Conservation (phyloP, 2,113 vertebrate genomes). For the Psittacara wagleri region DNA sequence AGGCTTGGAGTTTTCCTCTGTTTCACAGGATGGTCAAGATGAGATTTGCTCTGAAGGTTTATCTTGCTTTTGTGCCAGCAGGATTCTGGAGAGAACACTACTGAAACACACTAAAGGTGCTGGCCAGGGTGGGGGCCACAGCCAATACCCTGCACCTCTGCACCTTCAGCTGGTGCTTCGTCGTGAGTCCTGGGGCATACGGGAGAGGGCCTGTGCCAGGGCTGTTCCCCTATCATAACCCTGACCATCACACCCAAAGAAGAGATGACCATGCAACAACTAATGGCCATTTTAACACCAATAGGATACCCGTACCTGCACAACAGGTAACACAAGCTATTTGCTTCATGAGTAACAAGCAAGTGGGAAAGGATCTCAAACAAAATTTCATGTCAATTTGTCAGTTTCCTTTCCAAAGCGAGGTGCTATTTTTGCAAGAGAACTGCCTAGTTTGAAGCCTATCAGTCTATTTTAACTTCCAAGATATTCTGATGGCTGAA, state of each 20-base stretch:
- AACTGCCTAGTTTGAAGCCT: neutral
- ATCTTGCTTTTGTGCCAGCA: neutral
- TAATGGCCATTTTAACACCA: neutral
- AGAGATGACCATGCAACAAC: neutral
- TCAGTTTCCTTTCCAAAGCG: neutral
- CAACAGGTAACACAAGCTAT: neutral
- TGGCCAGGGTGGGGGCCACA: neutral
- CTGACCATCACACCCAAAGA: neutral
- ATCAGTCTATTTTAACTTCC: neutral
- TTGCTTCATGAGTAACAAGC: neutral
- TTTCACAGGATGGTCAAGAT: neutral
- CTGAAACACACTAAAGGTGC: neutral
- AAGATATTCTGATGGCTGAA: neutral
- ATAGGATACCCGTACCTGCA: neutral
- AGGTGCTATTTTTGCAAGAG: neutral
- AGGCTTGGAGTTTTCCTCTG: neutral
- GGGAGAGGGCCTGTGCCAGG: neutral
- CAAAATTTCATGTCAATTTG: neutral
- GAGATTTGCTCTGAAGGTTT: neutral
- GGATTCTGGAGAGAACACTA: neutral
- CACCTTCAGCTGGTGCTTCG: neutral
- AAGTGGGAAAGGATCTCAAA: neutral
- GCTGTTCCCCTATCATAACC: neutral
- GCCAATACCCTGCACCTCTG: neutral
- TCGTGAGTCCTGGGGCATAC: neutral